Evolutionary conservation across 2,888 invertebrate species (phyloP), one percentile per base, ranked within the genome.

Genomic region (Ochropleura leucogaster): DNA sequence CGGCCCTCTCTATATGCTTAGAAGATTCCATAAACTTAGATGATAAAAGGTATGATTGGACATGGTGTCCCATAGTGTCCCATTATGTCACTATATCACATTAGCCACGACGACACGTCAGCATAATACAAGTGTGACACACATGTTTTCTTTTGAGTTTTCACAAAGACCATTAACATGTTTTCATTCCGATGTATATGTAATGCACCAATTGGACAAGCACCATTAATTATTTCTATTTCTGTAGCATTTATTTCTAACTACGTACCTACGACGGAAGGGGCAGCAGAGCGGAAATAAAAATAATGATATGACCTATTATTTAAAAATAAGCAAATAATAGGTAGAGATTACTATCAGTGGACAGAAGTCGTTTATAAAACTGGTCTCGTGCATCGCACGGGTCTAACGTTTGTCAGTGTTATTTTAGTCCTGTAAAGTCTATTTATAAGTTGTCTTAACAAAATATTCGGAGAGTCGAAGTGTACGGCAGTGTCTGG

Each of bases 391-490:
- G 90, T 91, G 89, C 89, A 89, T 83, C 89, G 88, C 90, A 90
- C 91, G 89, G 90, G 91, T 91, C 86, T 90, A 91, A 91, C 90
- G 87, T 92, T 93, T 93, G 94, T 94, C 90, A 92, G 90, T 91
- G 90, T 92, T 95, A 95, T 95, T 95, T 95, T 93, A 89, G 88
- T 93, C 90, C 81, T 86, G 84, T 89, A 89, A 87, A 86, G 88
- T 91, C 95, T 95, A 95, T 92, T 94, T 94, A 95, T 96, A 96
- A 83, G 86, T 89, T 92, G 93, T 95, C 92, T 93, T 93, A 91
- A 91, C 90, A 93, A 94, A 93, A 81, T 88, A 85, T 86, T 87
- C 83, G 68, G 77, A 72, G 82, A 80, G 72, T 68, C 76, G 60
- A 85, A 85, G 82, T 82, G 88, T 82, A 83, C 84, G 84, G 79